Percentiles rank a stretch among this genome's conserved stretches.
Evolutionary conservation across 2,113 vertebrate species (phyloP).

Genomic region (Ceyx melanurus): DNA sequence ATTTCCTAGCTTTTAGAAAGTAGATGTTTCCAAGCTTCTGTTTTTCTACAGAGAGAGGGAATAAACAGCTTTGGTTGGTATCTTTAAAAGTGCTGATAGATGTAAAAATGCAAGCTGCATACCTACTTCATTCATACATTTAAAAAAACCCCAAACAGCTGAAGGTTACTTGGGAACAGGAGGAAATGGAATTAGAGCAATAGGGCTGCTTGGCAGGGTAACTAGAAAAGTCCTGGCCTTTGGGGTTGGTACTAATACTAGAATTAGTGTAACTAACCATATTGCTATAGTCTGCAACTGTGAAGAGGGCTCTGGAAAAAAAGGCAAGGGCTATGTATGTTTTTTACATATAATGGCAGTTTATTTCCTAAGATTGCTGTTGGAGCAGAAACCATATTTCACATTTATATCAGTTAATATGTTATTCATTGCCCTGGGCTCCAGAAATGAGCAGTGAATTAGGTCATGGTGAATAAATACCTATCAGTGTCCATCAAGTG

Average conservation of each 20-base stretch:
- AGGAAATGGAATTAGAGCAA: neutral
- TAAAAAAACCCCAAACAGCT: neutral
- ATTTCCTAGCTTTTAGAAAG: conserved; percentile 30
- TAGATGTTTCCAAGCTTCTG: neutral
- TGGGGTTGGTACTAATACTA: neutral
- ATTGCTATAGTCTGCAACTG: neutral
- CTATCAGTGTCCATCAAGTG: conserved; percentile 57
- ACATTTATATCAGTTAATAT: conserved; percentile 65
- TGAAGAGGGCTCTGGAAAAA: neutral
- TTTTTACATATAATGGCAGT: conserved; percentile 41
- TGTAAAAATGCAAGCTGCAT: neutral
- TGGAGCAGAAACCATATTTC: conserved; percentile 63
- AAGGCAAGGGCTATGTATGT: neutral
- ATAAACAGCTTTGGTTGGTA: conserved; percentile 20
- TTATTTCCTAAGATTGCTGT: conserved; percentile 47
- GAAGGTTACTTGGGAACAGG: neutral
- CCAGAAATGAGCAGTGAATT: conserved; percentile 41
- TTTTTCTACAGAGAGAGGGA: neutral
- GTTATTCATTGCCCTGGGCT: conserved; percentile 63
- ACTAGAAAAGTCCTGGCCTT: neutral
- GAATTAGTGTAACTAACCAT: neutral
- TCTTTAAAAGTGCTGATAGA: conserved; percentile 16
- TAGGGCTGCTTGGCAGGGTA: neutral
- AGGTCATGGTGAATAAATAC: conserved; percentile 63
- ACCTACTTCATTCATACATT: neutral